Conservation (phyloP, 2,888 invertebrate genomes). For the Sphaeridia pumilis region DNA sequence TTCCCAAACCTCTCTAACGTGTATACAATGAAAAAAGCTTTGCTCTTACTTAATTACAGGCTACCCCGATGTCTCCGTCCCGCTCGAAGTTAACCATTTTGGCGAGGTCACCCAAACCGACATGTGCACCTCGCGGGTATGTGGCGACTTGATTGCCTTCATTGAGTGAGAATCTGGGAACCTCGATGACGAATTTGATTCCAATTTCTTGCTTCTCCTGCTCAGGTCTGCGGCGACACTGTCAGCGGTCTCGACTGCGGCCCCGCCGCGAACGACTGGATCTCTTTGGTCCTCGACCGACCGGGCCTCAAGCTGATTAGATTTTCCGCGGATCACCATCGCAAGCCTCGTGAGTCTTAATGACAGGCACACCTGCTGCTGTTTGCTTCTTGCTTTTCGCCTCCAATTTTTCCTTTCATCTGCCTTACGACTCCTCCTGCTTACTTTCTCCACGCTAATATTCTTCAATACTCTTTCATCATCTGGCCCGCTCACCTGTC, state of each 20-base stretch:
- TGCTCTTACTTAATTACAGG: no score
- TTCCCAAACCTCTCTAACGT: no score
- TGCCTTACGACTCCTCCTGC: no score
- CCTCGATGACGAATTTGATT: not conserved
- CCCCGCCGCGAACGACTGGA: constrained; percentile 64
- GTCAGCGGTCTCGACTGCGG: constrained; percentile 76
- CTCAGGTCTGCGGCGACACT: constrained; percentile 66
- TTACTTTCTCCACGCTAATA: no score
- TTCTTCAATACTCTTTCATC: not conserved
- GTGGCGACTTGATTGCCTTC: not conserved
- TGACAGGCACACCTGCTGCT: no score
- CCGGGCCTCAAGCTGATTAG: constrained; percentile 45
- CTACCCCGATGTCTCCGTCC: constrained; percentile 23
- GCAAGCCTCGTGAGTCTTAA: constrained; percentile 30
- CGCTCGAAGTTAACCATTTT: constrained; percentile 27
- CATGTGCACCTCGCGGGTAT: constrained; percentile 34
- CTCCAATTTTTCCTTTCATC: no score
- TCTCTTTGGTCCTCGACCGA: constrained; percentile 56
- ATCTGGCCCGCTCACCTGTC: no score
- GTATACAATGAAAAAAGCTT: no score
- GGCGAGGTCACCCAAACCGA: constrained; percentile 19
- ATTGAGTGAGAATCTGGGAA: not conserved
- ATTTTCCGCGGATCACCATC: constrained; percentile 28
- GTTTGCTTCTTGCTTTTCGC: not conserved
- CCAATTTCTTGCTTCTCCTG: not conserved